Base-by-base conservation (phyloP, 2,797 vertebrate genomes). In the Arvicola amphibius region DNA sequence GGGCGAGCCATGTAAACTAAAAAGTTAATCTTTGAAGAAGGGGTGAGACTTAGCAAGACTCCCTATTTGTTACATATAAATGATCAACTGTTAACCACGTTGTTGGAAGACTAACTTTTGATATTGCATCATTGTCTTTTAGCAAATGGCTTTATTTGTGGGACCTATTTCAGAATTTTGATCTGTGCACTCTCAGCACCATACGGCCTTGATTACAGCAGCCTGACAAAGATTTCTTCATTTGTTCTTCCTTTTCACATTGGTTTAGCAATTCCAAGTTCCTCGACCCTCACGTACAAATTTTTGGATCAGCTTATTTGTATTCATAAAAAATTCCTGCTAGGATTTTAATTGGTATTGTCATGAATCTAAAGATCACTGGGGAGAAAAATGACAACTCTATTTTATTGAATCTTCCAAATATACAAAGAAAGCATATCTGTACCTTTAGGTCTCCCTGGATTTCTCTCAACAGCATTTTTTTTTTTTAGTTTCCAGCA, bases 391-490 rank as follows among this genome's bases (percentile, higher is more conserved):
- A 85, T 21, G 61, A 78, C 46, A 97, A 73, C 32, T n/a, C 71
- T 85, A 89, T 29, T 91, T 67, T 91, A 79, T 56, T 93, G 59
- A 94, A n/a, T 94, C 37, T 90, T 91, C 17, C 56, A 94, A 94
- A 92, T 77, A 29, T 46, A 92, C 51, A 76, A 91, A 96, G 6
- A 78, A 89, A 78, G 43, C 74, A 56, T 88, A 73, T 74, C 40
- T 80, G 59, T 79, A 63, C n/a, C 73, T 95, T 92, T 56, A 88
- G 29, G 43, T 88, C 77, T 96, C 69, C 86, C 51, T 88, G 11
- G 37, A 43, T 59, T 88, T 74, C 16, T 56, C 51, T 94, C 43
- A n/a, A 25, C 43, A 94, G 51, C 21, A 88, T 27, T 46, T 95
- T 85, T 13, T 56, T 27, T 46, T 95, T 85, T 13, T 56, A 80